Conservation (phyloP, 2,888 invertebrate genomes). For the Tyria jacobaeae region DNA sequence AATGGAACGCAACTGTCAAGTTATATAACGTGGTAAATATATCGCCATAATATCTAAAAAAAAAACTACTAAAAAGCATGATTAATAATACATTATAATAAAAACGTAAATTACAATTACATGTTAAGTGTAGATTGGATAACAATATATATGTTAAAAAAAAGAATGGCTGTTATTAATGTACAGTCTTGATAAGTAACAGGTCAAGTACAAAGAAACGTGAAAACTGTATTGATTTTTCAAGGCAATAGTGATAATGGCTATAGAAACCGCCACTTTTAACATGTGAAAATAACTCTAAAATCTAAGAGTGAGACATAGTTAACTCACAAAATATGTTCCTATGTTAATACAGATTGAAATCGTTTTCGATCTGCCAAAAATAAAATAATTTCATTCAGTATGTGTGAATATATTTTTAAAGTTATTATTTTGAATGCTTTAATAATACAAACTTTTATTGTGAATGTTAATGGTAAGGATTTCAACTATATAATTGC, state of each 20-base stretch:
- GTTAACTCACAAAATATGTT: background rate
- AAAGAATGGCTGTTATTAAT: background rate
- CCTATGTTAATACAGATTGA: conserved; percentile 8
- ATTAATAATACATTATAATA: background rate
- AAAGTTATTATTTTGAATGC: conserved; percentile 52
- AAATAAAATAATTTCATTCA: conserved; percentile 20
- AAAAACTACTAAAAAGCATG: conserved; percentile 20
- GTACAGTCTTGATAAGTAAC: background rate
- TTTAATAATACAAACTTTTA: conserved; percentile 54
- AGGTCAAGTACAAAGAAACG: conserved; percentile 6
- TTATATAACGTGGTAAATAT: conserved; percentile 26
- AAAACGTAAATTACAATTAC: no score
- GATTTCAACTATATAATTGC: background rate
- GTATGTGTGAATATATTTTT: conserved; percentile 51
- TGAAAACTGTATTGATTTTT: conserved; percentile 62
- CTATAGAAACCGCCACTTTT: conserved; percentile 27
- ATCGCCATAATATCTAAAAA: conserved; percentile 14
- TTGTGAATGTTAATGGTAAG: conserved; percentile 51
- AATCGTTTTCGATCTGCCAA: conserved; percentile 12
- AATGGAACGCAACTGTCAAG: conserved; percentile 35
- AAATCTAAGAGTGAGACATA: conserved; percentile 19
- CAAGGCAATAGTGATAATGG: conserved; percentile 57
- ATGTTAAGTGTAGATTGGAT: background rate
- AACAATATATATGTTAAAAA: background rate
- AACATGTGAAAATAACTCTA: conserved; percentile 33